These are phyloP conservation scores for Cerastis rubricosa DNA, from an alignment of 2,888 invertebrate genomes.

Conservation along the genomic window DNA sequence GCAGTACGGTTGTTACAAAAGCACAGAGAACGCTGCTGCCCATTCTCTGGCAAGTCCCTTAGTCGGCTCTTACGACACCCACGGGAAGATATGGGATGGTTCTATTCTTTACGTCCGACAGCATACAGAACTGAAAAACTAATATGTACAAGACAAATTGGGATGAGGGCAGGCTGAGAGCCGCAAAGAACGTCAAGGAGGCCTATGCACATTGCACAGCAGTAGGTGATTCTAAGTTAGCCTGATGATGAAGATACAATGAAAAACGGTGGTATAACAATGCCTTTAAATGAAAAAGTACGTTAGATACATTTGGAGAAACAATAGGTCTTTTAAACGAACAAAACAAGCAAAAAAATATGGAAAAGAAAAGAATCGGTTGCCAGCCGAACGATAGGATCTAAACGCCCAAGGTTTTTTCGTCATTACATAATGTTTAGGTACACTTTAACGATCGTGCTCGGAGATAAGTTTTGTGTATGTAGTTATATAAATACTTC, in stretches of 20 bases:
- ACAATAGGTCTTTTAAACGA: neutral
- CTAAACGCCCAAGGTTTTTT: slow-evolving; percentile 10
- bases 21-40: no score
- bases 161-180: neutral
- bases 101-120: no score
- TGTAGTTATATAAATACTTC: neutral
- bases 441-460: neutral
- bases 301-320: neutral
- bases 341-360: no score
- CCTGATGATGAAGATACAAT: neutral
- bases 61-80: no score
- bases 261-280: no score
- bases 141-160: no score
- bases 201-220: neutral
- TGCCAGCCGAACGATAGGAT: slow-evolving; percentile 2
- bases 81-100: no score
- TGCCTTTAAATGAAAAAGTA: neutral
- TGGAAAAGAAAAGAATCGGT: neutral
- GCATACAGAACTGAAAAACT: no score
- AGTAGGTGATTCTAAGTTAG: neutral
- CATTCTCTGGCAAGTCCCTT: no score
- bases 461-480: neutral
- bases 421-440: slow-evolving; percentile 1
- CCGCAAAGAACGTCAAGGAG: neutral
- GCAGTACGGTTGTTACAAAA: no score